These are phyloP conservation scores for Pseudocheirus occidentalis DNA, from an alignment of 2,797 vertebrate genomes.

Conservation along the genomic window DNA sequence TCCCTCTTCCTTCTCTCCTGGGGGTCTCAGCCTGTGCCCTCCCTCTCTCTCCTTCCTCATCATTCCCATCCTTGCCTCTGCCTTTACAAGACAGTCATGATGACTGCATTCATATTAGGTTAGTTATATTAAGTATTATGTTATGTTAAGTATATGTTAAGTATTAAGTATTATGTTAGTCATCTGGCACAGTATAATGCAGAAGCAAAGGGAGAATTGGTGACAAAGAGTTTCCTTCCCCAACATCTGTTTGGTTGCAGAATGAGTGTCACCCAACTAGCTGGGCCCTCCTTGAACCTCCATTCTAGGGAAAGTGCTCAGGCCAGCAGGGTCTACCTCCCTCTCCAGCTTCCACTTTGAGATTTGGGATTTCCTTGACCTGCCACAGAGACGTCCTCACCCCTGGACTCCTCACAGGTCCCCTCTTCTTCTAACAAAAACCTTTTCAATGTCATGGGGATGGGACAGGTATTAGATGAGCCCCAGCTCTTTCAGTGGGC, in stretches of 20 bases:
- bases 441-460: neutral
- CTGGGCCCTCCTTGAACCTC: neutral
- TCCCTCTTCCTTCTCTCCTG: neutral
- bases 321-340: neutral
- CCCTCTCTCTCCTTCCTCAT: neutral
- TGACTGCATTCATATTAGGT: neutral
- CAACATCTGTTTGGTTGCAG: neutral
- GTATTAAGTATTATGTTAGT: neutral
- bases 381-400: neutral
- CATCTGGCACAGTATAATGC: neutral
- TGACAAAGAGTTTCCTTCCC: neutral
- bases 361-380: neutral
- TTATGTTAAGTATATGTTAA: no score
- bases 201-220: neutral
- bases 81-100: neutral
- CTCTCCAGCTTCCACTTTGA: neutral
- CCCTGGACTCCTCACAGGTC: neutral
- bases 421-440: neutral
- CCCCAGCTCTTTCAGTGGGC: neutral
- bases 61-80: neutral
- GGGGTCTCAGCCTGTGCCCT: neutral
- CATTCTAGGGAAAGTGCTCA: neutral
- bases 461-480: neutral
- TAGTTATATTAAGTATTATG: neutral
- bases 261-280: neutral